Percentiles rank a stretch among this genome's conserved stretches.
phyloP scores from a whole-genome alignment of 2,797 vertebrate genomes.

The Pempheris klunzingeri region DNA sequence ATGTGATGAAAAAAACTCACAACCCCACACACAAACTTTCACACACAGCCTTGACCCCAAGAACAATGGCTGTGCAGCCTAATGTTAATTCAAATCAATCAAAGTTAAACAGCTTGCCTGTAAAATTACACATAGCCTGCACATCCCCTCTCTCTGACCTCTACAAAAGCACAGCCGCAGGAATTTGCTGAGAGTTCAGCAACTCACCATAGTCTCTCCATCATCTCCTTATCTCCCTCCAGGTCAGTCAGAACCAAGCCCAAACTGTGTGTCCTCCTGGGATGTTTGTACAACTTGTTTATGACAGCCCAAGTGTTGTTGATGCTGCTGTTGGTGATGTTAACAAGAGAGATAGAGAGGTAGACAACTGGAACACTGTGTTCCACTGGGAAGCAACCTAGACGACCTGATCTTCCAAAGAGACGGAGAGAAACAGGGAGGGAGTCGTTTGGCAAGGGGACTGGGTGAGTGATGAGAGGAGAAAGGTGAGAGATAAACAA shows the following conservation, averaged over 20 bases:
- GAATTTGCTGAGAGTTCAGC: constrained; percentile 65
- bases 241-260: constrained; percentile 59
- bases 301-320: constrained; percentile 79
- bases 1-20: too few relatives aligned
- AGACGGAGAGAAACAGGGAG: constrained; percentile 29
- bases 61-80: constrained; percentile 49
- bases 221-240: constrained; percentile 73
- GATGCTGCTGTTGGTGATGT: constrained; percentile 74
- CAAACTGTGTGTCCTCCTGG: constrained; percentile 67
- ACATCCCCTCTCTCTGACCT: constrained; percentile 43
- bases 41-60: constrained; percentile 40
- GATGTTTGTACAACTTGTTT: constrained; percentile 85
- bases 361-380: constrained; percentile 45
- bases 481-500: constrained; percentile 51
- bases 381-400: constrained; percentile 62
- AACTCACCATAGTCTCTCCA: constrained; percentile 60
- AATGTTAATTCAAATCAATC: constrained; percentile 47
- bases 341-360: constrained; percentile 72
- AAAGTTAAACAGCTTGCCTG: constrained; percentile 43
- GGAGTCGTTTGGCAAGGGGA: constrained; percentile 25
- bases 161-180: constrained; percentile 54
- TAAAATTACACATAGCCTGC: constrained; percentile 33
- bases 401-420: constrained; percentile 58
- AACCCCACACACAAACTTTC: constrained; percentile 25
- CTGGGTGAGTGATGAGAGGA: constrained; percentile 6